These are phyloP conservation scores for Heptranchias perlo DNA, from an alignment of 2,113 vertebrate species.

Conservation along the genomic window DNA sequence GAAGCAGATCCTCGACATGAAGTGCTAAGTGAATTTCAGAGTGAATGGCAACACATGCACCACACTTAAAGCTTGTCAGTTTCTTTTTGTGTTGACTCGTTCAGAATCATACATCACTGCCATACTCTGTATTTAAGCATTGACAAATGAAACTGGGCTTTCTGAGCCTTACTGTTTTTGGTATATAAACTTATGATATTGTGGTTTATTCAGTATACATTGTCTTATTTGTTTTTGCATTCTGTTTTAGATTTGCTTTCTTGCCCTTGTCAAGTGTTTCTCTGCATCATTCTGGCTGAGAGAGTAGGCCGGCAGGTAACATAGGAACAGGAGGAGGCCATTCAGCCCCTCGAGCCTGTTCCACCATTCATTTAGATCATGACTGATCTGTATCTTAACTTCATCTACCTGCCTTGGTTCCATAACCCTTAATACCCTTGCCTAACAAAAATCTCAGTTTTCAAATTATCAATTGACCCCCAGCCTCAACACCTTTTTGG, in stretches of 20 bases:
- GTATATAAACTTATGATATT: not conserved
- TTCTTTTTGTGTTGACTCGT: not conserved
- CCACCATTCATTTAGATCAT: too few species aligned
- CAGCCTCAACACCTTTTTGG: too few species aligned
- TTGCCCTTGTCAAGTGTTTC: not conserved
- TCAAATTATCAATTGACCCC: too few species aligned
- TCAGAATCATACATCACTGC: not conserved
- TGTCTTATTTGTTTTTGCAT: not conserved
- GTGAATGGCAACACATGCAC: constrained; percentile 17
- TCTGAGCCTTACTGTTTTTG: not conserved
- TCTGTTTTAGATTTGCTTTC: constrained; percentile 1
- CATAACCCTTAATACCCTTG: too few species aligned
- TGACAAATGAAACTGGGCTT: constrained; percentile 8
- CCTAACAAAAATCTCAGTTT: too few species aligned
- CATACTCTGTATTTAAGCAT: constrained; percentile 4
- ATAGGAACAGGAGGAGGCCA: too few species aligned
- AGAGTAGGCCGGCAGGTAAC: not conserved
- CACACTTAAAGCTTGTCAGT: constrained; percentile 18
- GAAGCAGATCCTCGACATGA: constrained; percentile 11
- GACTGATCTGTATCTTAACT: too few species aligned
- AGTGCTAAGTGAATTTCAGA: constrained; percentile 10
- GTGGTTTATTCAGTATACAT: not conserved
- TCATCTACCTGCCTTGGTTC: too few species aligned
- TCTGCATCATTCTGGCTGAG: not conserved
- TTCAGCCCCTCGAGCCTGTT: too few species aligned